phyloP scores from a whole-genome alignment of 2,113 vertebrate genomes.

The Macquaria ambigua region DNA sequence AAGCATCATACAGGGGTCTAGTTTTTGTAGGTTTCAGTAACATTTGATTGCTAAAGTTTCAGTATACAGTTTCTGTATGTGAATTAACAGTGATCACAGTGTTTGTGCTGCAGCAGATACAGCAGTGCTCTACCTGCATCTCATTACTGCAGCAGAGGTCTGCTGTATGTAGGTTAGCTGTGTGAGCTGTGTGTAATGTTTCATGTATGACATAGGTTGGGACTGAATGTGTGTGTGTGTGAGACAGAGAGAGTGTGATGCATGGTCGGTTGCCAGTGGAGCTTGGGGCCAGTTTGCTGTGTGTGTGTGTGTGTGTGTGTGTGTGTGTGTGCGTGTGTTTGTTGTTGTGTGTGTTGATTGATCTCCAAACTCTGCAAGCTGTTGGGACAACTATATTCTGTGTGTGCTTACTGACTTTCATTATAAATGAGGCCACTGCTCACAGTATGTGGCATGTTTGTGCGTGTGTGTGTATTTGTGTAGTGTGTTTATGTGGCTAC shows the following conservation, averaged over 20 bases:
- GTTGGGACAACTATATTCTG: slow-evolving; percentile 39
- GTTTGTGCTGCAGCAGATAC: background rate
- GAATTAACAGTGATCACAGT: background rate
- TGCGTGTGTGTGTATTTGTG: slow-evolving; percentile 20
- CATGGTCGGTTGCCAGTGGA: slow-evolving; percentile 12
- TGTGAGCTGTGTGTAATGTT: slow-evolving; percentile 4
- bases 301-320: slow-evolving; percentile 19
- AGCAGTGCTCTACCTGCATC: background rate
- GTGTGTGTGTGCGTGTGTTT: slow-evolving; percentile 10
- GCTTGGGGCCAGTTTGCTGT: slow-evolving; percentile 34
- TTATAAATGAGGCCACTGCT: slow-evolving; percentile 60
- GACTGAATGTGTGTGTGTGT: background rate
- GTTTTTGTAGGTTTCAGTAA: too few species aligned
- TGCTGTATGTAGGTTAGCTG: background rate
- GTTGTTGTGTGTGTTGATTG: slow-evolving; percentile 36
- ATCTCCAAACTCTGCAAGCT: slow-evolving; percentile 53
- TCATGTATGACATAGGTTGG: slow-evolving; percentile 24
- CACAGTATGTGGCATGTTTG: slow-evolving; percentile 24
- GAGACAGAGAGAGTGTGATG: background rate
- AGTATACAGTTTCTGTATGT: background rate
- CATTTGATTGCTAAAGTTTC: too few species aligned
- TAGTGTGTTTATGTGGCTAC: background rate
- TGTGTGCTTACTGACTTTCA: slow-evolving; percentile 24
- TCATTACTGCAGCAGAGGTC: background rate
- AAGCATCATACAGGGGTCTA: background rate